Conservation (phyloP, 2,888 invertebrate species). For the Brachylomia viminalis region DNA sequence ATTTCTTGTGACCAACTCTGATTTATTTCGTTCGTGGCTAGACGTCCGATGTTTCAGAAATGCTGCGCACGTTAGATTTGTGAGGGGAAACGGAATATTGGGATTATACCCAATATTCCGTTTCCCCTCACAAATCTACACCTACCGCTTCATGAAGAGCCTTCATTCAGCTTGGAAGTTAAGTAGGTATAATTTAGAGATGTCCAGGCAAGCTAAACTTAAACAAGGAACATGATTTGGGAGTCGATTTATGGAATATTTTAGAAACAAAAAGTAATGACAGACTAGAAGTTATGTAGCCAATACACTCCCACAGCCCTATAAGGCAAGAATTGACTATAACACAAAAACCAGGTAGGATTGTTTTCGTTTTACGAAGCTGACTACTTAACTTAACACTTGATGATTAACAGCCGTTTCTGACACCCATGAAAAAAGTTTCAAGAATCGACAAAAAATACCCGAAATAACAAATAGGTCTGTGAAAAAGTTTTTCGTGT, state of each 20-base stretch:
- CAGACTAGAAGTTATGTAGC: not conserved
- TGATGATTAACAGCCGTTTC: not conserved
- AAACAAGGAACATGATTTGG: not conserved
- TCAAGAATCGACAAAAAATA: not conserved
- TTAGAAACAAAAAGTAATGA: not conserved
- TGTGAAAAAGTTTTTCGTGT: no score
- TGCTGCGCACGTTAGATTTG: not conserved
- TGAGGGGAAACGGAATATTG: not conserved
- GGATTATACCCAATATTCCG: no score
- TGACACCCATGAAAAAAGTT: not conserved
- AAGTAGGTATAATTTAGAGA: not conserved
- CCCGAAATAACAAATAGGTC: no score
- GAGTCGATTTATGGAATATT: not conserved
- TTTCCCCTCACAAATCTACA: no score
- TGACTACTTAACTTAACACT: not conserved
- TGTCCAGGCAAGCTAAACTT: not conserved
- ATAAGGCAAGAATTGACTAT: not conserved
- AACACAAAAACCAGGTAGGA: not conserved
- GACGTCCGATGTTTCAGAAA: not conserved
- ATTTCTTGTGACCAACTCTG: not conserved
- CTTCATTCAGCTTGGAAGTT: no score
- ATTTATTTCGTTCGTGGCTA: not conserved
- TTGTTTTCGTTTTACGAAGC: not conserved
- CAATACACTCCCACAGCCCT: not conserved
- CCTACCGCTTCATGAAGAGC: no score